phyloP scores from a whole-genome alignment of 2,888 invertebrate species.

The Phalangium opilio region DNA sequence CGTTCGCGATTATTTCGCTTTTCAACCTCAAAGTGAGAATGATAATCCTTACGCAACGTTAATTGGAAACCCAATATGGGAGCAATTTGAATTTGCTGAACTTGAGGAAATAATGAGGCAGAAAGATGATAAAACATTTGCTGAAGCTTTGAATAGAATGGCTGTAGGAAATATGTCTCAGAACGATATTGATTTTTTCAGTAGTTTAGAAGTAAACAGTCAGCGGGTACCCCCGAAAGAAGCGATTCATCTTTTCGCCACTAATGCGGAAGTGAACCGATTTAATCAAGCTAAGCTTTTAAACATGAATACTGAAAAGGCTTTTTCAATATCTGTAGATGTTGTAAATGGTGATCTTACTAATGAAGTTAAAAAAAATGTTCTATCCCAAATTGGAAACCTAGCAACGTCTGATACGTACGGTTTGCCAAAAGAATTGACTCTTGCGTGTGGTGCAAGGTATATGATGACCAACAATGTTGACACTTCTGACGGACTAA shows the following conservation, averaged over 20 bases:
- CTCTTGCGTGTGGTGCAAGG: slow-evolving; percentile 3
- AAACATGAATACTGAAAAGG: too few relatives aligned
- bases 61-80: not conserved
- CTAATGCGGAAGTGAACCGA: slow-evolving; percentile 4
- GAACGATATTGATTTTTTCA: slow-evolving; percentile 4
- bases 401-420: not conserved
- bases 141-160: slow-evolving; percentile 9
- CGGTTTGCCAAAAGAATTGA: not conserved
- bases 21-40: not conserved
- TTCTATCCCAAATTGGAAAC: too few relatives aligned
- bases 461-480: slow-evolving; percentile 19
- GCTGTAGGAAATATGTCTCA: slow-evolving; percentile 9
- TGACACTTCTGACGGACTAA: slow-evolving; percentile 14
- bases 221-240: not conserved
- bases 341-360: too few relatives aligned
- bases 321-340: too few relatives aligned
- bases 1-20: slow-evolving; percentile 4
- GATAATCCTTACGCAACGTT: too few relatives aligned
- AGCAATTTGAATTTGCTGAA: not conserved
- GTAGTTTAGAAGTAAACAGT: not conserved
- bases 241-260: slow-evolving; percentile 1
- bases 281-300: not conserved
- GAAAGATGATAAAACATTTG: slow-evolving; percentile 2
- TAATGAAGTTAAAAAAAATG: too few relatives aligned
- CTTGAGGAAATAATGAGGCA: slow-evolving; percentile 1